Base-by-base conservation (phyloP, 2,113 vertebrate genomes). In the Hiodon alosoides region DNA sequence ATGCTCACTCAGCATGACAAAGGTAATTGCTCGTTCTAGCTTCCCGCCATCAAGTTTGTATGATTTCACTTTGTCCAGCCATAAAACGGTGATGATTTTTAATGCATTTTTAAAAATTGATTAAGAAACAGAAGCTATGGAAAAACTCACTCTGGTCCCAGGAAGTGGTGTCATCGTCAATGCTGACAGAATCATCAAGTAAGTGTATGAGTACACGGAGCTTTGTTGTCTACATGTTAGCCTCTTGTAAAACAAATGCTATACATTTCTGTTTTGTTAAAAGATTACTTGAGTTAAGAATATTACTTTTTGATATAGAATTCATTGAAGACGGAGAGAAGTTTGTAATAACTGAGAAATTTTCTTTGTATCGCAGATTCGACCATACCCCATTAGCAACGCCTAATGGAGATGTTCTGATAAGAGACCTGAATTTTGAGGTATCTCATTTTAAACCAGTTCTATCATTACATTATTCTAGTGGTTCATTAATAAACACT, bases 351-450 rank as follows among this genome's bases (percentile, higher is more conserved):
- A 58, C 9, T 73, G 54, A 68, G 46, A 60, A 6, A n/a, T 14
- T 1, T 14, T 4, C 8, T 77, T 80, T 87, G 64, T 53, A 76
- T 57, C 85, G 2, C 82, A 99, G 96, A 77, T 99, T 99, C 91
- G 95, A 99, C 71, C 94, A 94, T 60, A 95, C 95, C 75, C 96
- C 97, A 0, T 84, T 98, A 69, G 93, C 93, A 73, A 99, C 97
- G 13, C 97, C 97, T 79, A 99, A 98, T 82, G 97, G 97, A 81
- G 97, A 99, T 82, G n/a, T 98, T 74, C 88, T 99, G 79, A 98
- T 99, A 83, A 85, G 75, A 85, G 94, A 98, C 73, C 94, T 99
- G 67, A 90, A 88, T 58, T 97, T 98, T 88, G 96, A 99, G 93
- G 97, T 98, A 89, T 84, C 83, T 8, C 48, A n/a, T 13, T 58